Evolutionary conservation across 2,888 invertebrate genomes (phyloP), one percentile per base, ranked within the genome.

Genomic region (Habroteleia sp.): DNA sequence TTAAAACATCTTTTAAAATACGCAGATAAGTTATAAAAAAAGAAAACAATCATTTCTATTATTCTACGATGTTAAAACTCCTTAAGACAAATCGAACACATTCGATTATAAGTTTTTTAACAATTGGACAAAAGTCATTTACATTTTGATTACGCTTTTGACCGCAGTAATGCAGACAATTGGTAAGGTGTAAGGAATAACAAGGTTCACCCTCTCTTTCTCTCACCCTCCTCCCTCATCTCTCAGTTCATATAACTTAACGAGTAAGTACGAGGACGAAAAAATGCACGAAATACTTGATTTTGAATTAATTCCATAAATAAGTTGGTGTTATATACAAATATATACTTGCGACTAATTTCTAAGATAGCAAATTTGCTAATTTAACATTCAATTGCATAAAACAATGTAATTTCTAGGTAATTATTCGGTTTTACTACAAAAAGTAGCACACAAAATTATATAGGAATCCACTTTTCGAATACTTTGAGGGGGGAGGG

Each of bases 101-200:
- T 60, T 60, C 27, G 60, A 41, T 50, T 20, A 13, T 6, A 52
- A 52, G 52, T 52, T 13, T 48, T 16, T 27, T 11, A 14, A 17
- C 31, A 48, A 56, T 68, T 58, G 23, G 41, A 48, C 42, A 42
- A 42, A 54, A 13, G 23, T 25, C 11, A 10, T 5, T 37, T 48
- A 33, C 16, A 29, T 62, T 71, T 71, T 62, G 62, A 71, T 71
- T 69, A 60, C 44, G 60, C 27, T 52, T 69, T 60, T 37, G 41
- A 39, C 58, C 31, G 39, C 48, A 13, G 10, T 2, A 31, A 39
- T 66, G 46, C 37, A 44, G 44, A 10, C 35, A 37, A 39, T 23
- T 56, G 11, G 31, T n/a, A n/a, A 42, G 63, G 37, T 37, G 44
- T 65, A 42, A 39, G 17, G 48, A 54, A 17, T 20, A 56, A 66